A percentile compares a stretch with the other conserved stretches of the same genome.
These are phyloP conservation scores for Carassius gibelio DNA, from an alignment of 2,113 vertebrate species.

Conservation along the genomic window DNA sequence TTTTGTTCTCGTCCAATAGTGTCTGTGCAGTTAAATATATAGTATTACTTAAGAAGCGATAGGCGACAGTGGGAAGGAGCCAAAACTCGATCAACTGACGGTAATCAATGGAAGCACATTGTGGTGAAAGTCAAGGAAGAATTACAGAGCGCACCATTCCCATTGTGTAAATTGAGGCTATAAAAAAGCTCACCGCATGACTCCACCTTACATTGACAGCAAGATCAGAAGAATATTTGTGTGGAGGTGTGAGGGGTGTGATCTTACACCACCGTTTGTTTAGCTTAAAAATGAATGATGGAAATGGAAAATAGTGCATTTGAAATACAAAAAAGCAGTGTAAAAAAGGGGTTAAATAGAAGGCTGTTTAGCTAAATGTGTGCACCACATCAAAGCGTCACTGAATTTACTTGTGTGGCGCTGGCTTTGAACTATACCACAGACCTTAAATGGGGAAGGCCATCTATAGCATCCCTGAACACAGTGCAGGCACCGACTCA, in stretches of 20 bases:
- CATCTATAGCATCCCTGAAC: constrained; percentile 58
- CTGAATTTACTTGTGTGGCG: constrained; percentile 24
- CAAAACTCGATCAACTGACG: not conserved
- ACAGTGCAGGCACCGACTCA: constrained; percentile 64
- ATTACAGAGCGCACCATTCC: not conserved
- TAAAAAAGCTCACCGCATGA: constrained; percentile 20
- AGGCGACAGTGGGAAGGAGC: not conserved
- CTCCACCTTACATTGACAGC: constrained; percentile 20
- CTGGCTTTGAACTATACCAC: constrained; percentile 34
- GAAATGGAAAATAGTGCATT: constrained; percentile 24
- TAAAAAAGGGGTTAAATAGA: constrained; percentile 17
- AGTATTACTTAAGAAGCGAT: too few relatives aligned
- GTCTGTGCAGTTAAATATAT: too few relatives aligned
- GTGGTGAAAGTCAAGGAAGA: constrained; percentile 15
- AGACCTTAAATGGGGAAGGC: constrained; percentile 53
- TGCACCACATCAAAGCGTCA: constrained; percentile 37
- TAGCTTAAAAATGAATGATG: not conserved
- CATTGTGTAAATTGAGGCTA: constrained; percentile 25
- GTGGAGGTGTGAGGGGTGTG: constrained; percentile 27
- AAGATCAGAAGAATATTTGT: constrained; percentile 27
- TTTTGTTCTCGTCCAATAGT: too few relatives aligned
- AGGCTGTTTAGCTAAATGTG: constrained; percentile 20
- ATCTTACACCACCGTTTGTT: not conserved
- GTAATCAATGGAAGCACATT: not conserved
- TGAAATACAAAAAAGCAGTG: constrained; percentile 9